Conservation (phyloP, 2,888 invertebrate genomes). For the Ectemnius continuus region DNA sequence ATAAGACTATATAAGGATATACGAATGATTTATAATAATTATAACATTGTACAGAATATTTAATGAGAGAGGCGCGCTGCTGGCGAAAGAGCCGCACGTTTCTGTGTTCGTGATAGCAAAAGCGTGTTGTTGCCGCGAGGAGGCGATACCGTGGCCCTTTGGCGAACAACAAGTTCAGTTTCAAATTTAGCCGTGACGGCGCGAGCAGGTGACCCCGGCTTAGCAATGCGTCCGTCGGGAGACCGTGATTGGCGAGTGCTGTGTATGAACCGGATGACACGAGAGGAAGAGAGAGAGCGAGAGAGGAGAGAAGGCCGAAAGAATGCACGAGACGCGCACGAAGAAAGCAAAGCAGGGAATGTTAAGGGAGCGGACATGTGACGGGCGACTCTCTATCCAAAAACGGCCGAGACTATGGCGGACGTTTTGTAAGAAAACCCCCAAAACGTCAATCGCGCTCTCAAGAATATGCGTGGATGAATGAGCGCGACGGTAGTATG, state of each 20-base stretch:
- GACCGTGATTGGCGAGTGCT: background rate
- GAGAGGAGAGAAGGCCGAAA: background rate
- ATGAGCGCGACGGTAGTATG: slow-evolving; percentile 31
- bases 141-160: too few species aligned
- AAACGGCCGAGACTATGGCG: slow-evolving; percentile 74
- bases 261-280: background rate
- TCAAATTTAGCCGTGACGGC: slow-evolving; percentile 3
- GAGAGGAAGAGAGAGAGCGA: background rate
- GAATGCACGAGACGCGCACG: background rate
- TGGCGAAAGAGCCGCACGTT: slow-evolving; percentile 70
- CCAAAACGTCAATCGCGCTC: slow-evolving; percentile 54
- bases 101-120: slow-evolving; percentile 23
- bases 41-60: slow-evolving; percentile 78
- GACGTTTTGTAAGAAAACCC: slow-evolving; percentile 75
- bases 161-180: background rate
- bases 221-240: too few species aligned
- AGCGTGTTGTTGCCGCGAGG: too few species aligned
- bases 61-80: slow-evolving; percentile 73
- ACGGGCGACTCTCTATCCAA: slow-evolving; percentile 70
- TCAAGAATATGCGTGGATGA: slow-evolving; percentile 43
- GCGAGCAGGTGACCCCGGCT: too few species aligned
- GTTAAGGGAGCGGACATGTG: slow-evolving; percentile 5
- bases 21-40: slow-evolving; percentile 76
- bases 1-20: slow-evolving; percentile 75
- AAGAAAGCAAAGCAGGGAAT: background rate